Base-by-base conservation (phyloP, 2,888 invertebrate species). In the Elmis aenea region DNA sequence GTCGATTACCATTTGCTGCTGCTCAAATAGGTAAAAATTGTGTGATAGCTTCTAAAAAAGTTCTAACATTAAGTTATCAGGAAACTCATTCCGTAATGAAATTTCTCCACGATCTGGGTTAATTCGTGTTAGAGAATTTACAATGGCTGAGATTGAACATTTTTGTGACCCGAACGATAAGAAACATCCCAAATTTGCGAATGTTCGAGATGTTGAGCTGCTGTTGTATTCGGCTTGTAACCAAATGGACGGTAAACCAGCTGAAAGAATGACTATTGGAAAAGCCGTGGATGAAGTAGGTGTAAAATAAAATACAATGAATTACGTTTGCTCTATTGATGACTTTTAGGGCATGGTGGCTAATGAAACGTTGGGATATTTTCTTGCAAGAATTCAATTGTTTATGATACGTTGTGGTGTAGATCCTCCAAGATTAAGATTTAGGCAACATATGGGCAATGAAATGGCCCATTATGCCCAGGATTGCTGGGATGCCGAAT, bases 391-490 rank as follows among this genome's bases (percentile, higher is more conserved):
- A 54, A 97, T 97, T 55, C 86, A 94, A 60, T 70, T 81, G 59
- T 99, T 94, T 66, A 70, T 99, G 57, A 59, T 85, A 26, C 85
- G 83, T 59, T 80, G 92, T 45, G 99, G 99, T 24, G 83, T 99
- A 33, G 87, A 93, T 57, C 73, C 85, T 0, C 77, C 79, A 27
- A 83, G 85, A 54, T 68, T 99, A 33, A 79, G 99, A 23, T 99
- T 99, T 71, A 81, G 99, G 15, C 99, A 99, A 64, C 99, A 99
- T 63, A 91, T 99, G 91, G 76, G 85, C 42, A 99, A 99, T 69
- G 99, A 99, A 72, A 99, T 99, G 99, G 99, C 99, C 48, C 99
- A 99, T 69, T 99, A 99, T 67, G 99, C 99, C 5, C 87, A 91
- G 67, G 99, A 99, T 65, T 99, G 99, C 64, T 99, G 99, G 99